These are phyloP conservation scores for Drosophila picticornis DNA, from an alignment of 2,888 invertebrate species.

Conservation along the genomic window DNA sequence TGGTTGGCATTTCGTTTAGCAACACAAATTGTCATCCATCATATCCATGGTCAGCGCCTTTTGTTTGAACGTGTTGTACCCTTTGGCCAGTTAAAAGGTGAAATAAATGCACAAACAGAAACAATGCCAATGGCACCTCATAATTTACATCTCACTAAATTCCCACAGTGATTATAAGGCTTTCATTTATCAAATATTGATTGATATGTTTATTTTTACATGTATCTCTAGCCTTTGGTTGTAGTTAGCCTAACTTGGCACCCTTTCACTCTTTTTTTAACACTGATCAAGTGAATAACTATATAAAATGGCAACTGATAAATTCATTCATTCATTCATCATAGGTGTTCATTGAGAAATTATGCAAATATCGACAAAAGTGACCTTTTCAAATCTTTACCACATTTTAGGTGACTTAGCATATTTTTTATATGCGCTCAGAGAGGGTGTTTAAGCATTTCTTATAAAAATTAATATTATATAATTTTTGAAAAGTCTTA, in stretches of 20 bases:
- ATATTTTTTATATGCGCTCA: constrained; percentile 18
- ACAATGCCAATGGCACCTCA: not conserved
- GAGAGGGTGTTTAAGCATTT: not conserved
- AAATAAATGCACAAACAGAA: not conserved
- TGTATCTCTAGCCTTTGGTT: not conserved
- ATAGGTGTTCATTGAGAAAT: constrained; percentile 24
- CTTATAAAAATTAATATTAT: constrained; percentile 9
- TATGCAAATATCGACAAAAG: constrained; percentile 56
- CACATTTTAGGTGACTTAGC: constrained; percentile 9
- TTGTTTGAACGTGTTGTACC: constrained; percentile 38
- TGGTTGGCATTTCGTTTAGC: constrained; percentile 46
- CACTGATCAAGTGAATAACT: constrained; percentile 11
- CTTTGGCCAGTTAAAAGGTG: constrained; percentile 13
- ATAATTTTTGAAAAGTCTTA: constrained; percentile 24
- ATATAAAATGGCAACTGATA: constrained; percentile 17
- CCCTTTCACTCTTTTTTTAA: constrained; percentile 1
- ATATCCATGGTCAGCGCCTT: constrained; percentile 49
- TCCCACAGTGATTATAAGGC: not conserved
- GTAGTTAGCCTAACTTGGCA: not conserved
- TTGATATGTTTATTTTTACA: not conserved
- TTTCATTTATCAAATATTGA: constrained; percentile 5
- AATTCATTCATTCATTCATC: constrained; percentile 26
- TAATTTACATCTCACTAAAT: constrained; percentile 1
- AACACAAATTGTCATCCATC: constrained; percentile 65
- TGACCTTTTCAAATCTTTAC: constrained; percentile 12